Evolutionary conservation across 2,888 invertebrate genomes (phyloP).

Genomic region (Adelognathus sp.): DNA sequence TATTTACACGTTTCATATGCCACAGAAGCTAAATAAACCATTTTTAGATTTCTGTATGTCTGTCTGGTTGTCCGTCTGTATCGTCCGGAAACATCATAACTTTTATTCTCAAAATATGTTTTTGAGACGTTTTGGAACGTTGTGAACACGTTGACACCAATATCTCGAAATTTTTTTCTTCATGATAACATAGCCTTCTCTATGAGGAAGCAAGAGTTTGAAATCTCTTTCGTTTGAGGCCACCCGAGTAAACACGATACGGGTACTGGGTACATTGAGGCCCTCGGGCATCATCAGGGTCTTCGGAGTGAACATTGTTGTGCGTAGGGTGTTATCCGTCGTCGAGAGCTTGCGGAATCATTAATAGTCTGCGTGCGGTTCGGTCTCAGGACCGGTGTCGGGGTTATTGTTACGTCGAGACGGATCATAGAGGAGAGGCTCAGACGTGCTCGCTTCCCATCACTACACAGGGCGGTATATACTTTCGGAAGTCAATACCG

Average conservation of each 20-base stretch:
- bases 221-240: background rate
- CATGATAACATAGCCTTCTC: no score
- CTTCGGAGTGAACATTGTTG: background rate
- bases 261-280: background rate
- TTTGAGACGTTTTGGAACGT: no score
- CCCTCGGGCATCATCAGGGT: background rate
- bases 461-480: constrained; percentile 64
- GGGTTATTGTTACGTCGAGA: background rate
- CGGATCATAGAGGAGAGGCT: background rate
- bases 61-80: no score
- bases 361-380: background rate
- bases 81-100: no score
- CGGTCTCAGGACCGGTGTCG: background rate
- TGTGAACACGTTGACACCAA: no score
- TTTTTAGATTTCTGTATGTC: no score
- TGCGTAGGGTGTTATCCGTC: background rate
- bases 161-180: no score
- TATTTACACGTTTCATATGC: no score
- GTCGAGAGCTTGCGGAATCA: background rate
- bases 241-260: background rate
- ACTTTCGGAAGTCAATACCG: constrained; percentile 76
- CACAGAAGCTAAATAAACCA: no score
- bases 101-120: no score
- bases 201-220: no score
- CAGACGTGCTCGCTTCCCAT: constrained; percentile 6